These are phyloP conservation scores for Arbacia lixula DNA, from an alignment of 53 echinoderm and acorn worm species.

Conservation along the genomic window DNA sequence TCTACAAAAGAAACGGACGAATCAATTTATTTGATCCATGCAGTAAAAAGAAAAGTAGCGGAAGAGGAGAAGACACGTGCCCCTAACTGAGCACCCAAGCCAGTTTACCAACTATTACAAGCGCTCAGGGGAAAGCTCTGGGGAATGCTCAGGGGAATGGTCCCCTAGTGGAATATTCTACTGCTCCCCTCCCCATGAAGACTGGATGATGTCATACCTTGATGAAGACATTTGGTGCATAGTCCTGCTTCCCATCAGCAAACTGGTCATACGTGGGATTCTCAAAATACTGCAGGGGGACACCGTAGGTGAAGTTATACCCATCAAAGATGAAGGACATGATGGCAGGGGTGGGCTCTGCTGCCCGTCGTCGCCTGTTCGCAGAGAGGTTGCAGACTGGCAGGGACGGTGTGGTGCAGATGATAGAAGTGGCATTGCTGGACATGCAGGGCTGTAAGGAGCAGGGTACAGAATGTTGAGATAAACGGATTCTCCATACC, in stretches of 20 bases:
- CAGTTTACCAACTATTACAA: too few relatives aligned
- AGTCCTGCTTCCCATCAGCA: conserved; percentile 23
- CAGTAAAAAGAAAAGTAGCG: too few relatives aligned
- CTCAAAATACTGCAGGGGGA: neutral
- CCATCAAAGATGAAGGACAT: conserved; percentile 68
- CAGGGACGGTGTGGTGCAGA: conserved; percentile 49
- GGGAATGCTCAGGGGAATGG: too few relatives aligned
- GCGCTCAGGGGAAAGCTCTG: too few relatives aligned
- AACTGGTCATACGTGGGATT: conserved; percentile 35
- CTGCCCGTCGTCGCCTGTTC: conserved; percentile 32
- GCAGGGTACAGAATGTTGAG: too few relatives aligned
- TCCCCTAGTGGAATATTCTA: too few relatives aligned
- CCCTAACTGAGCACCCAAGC: too few relatives aligned
- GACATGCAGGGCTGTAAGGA: neutral
- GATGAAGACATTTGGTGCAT: conserved; percentile 69
- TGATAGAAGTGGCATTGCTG: conserved; percentile 14
- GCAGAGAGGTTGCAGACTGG: neutral
- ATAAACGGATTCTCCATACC: too few relatives aligned
- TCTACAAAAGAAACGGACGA: too few relatives aligned
- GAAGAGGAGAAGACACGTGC: too few relatives aligned
- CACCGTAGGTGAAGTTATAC: neutral
- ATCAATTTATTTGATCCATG: too few relatives aligned
- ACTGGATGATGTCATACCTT: conserved; percentile 31
- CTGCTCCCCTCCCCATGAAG: too few relatives aligned
- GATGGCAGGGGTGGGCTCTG: neutral